Conservation (phyloP, 1,140 invertebrate species). For the Drepana arcuata region DNA sequence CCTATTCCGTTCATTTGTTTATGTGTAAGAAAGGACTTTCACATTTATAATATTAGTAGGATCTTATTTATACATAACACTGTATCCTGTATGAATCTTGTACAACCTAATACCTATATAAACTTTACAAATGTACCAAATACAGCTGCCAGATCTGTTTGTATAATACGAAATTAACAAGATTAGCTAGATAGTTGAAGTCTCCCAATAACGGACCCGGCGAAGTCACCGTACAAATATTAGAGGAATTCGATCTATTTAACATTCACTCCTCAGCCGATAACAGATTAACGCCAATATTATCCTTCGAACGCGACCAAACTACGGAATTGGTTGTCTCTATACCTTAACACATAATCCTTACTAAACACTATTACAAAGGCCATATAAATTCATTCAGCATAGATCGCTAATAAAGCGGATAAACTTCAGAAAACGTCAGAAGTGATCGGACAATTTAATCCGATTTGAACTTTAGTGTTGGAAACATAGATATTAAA, state of each 20-base stretch:
- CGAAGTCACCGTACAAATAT: slow-evolving; percentile 37
- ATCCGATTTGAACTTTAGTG: slow-evolving; percentile 21
- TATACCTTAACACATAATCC: slow-evolving; percentile 41
- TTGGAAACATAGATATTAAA: slow-evolving; percentile 12
- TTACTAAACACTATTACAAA: slow-evolving; percentile 47
- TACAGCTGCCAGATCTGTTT: too few relatives aligned
- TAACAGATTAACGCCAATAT: slow-evolving; percentile 57
- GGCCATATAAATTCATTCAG: slow-evolving; percentile 49
- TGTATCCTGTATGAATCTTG: too few relatives aligned
- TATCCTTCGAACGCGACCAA: slow-evolving; percentile 32
- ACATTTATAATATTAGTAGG: neutral
- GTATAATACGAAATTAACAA: neutral
- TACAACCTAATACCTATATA: too few relatives aligned
- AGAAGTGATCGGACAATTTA: slow-evolving; percentile 11
- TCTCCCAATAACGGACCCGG: slow-evolving; percentile 7
- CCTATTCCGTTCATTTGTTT: neutral
- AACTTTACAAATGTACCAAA: too few relatives aligned
- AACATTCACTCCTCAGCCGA: slow-evolving; percentile 48
- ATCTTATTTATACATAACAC: neutral
- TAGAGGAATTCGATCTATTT: slow-evolving; percentile 43
- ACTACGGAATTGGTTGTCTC: slow-evolving; percentile 19
- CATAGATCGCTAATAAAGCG: slow-evolving; percentile 41
- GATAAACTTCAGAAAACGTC: slow-evolving; percentile 25
- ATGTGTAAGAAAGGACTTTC: neutral
- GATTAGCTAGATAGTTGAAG: neutral